Evolutionary conservation across 2,888 invertebrate genomes (phyloP).

Genomic region (Cephus sareptanus): DNA sequence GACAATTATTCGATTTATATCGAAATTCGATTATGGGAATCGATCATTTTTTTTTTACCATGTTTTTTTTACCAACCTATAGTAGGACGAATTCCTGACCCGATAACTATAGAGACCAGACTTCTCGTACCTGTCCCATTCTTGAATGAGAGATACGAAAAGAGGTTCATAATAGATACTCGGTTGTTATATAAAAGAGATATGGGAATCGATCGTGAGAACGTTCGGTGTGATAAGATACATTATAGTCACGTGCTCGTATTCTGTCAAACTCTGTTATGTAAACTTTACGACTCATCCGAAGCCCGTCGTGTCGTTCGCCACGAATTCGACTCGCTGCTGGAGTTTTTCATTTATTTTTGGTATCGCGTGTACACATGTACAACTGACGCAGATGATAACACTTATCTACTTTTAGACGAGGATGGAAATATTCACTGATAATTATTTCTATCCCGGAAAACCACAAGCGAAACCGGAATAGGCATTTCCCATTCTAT

Average conservation of each 20-base stretch:
- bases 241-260: conserved; percentile 55
- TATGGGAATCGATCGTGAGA: conserved; percentile 11
- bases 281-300: conserved; percentile 55
- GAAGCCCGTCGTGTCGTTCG: conserved; percentile 40
- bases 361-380: conserved; percentile 1
- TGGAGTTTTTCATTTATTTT: conserved; percentile 20
- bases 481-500: not conserved
- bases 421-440: not conserved
- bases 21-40: no score
- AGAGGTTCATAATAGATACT: not conserved
- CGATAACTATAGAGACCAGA: not conserved
- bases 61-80: not conserved
- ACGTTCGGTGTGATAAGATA: conserved; percentile 53
- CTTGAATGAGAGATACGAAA: not conserved
- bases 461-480: not conserved
- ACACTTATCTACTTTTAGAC: not conserved
- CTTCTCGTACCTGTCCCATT: not conserved
- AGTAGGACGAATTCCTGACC: not conserved
- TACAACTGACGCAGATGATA: not conserved
- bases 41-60: no score
- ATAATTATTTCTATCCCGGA: not conserved
- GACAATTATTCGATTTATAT: no score
- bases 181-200: not conserved
- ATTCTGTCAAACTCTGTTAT: conserved; percentile 63
- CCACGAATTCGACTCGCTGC: not conserved